Evolutionary conservation across 30 jellyfish, hydroid and myxozoan genomes (phyloP), one percentile per base, ranked within the genome.

Genomic region (Hydractinia symbiolongicarpus): DNA sequence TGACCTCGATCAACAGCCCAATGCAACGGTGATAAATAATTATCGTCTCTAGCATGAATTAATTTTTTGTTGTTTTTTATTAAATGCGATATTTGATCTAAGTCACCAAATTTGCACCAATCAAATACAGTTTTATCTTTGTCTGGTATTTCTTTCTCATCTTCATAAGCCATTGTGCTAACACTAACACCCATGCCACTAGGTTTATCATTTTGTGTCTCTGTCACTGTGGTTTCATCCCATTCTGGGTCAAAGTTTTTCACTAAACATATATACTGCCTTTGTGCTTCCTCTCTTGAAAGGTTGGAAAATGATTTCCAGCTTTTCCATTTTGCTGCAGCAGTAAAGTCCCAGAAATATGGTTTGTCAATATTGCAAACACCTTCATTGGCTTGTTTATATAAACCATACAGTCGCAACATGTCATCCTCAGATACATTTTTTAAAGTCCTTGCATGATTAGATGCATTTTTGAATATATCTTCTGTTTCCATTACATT

Each of bases 1-100:
- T 92, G 88, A 7, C 98, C 98, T 50, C 98, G 82, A 81, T 92
- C 98, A 68, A 89, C 90, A 54, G 96, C 95, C 98, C 98, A 92
- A 72, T 92, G 98, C 21, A 92, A 82, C 40, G 83, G 49, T 8
- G 95, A 81, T 86, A 92, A 56, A 5, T 89, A 87, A 61, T 83
- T 84, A 5, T 86, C 95, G 79, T 92, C 98, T 61, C 19, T 76
- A 7, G 69, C 10, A 67, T 91, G 53, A 5, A 86, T n/a, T 6
- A 68, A 54, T 7, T 30, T 21, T 4, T 67, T 73, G 50, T 77
- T 53, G 15, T 17, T 61, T 20, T 54, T 61, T 14, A 84, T 52
- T 61, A 83, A 44, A 50, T 61, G 83, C 16, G 21, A 15, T 20
- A 86, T 88, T 55, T 83, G 58, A 53, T 76, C 53, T 20, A 87